Evolutionary conservation across 2,888 invertebrate species (phyloP).

Genomic region (Sinelater perroti): DNA sequence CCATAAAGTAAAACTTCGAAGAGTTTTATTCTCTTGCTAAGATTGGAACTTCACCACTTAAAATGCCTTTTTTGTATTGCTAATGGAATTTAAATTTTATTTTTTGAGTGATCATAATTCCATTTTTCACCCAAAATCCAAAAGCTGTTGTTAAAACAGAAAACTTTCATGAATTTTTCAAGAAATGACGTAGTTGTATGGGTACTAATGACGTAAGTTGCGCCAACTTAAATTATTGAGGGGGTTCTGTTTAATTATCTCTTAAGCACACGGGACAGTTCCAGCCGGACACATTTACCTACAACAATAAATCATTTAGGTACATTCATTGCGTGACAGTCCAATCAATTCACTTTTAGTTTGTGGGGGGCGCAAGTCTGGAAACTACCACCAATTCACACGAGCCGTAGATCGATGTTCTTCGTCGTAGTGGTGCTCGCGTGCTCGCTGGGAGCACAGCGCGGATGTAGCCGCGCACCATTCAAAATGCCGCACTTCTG

Average conservation of each 20-base stretch:
- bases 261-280: constrained; percentile 17
- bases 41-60: no score
- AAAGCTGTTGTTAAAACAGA: no score
- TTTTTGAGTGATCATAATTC: no score
- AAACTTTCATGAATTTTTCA: no score
- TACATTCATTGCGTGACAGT: constrained; percentile 28
- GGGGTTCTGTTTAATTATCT: neutral
- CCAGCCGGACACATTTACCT: constrained; percentile 13
- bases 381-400: constrained; percentile 37
- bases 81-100: no score
- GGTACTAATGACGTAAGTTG: neutral
- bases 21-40: no score
- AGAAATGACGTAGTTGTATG: no score
- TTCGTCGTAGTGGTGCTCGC: constrained; percentile 27
- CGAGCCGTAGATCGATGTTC: constrained; percentile 35
- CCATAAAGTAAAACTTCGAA: no score
- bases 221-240: constrained; percentile 3
- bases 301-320: constrained; percentile 30
- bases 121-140: no score
- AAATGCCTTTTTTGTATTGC: no score
- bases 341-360: constrained; percentile 33
- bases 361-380: constrained; percentile 36
- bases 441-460: constrained; percentile 12
- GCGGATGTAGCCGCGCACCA: constrained; percentile 15
- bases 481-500: constrained; percentile 61